Percentiles rank a stretch among this genome's conserved stretches.
phyloP scores from a whole-genome alignment of 2,797 vertebrate genomes.

The Tenualosa thibaudeaui region DNA sequence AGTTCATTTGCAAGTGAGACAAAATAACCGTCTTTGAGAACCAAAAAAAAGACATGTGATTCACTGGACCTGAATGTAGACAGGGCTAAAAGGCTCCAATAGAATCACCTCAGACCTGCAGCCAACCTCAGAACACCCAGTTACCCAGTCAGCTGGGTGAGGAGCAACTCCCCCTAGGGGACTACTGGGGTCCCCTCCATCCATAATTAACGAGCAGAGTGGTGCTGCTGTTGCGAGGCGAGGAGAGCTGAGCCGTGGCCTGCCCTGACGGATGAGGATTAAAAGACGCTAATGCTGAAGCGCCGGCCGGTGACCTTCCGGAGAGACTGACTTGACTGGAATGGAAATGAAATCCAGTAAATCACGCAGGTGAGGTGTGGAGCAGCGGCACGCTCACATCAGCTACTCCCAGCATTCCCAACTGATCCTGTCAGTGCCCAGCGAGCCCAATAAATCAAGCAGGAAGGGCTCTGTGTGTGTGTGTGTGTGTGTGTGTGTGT shows the following conservation, averaged over 20 bases:
- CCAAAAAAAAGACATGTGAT: background rate
- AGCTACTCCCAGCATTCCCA: slow-evolving; percentile 63
- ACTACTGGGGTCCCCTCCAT: slow-evolving; percentile 32
- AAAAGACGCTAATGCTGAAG: slow-evolving; percentile 77
- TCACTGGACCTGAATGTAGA: background rate
- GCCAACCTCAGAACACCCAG: background rate
- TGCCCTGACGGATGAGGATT: slow-evolving; percentile 74
- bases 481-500: background rate
- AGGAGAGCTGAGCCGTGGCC: slow-evolving; percentile 36
- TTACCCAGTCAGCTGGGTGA: background rate
- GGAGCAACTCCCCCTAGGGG: background rate
- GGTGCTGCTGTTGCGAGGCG: slow-evolving; percentile 21
- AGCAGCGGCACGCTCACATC: slow-evolving; percentile 59
- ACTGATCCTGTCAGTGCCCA: slow-evolving; percentile 76
- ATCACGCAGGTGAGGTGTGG: slow-evolving; percentile 67
- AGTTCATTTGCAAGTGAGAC: background rate
- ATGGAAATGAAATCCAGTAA: slow-evolving; percentile 86
- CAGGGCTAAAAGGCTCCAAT: background rate
- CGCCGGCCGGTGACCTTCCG: slow-evolving; percentile 84
- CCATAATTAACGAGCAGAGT: slow-evolving; percentile 53
- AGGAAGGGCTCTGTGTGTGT: slow-evolving; percentile 26
- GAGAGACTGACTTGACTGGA: slow-evolving; percentile 84
- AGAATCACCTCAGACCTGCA: background rate
- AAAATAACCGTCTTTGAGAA: background rate
- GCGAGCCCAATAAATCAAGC: slow-evolving; percentile 71